Conservation (phyloP, 2,113 vertebrate genomes). For the Strix aluco region DNA sequence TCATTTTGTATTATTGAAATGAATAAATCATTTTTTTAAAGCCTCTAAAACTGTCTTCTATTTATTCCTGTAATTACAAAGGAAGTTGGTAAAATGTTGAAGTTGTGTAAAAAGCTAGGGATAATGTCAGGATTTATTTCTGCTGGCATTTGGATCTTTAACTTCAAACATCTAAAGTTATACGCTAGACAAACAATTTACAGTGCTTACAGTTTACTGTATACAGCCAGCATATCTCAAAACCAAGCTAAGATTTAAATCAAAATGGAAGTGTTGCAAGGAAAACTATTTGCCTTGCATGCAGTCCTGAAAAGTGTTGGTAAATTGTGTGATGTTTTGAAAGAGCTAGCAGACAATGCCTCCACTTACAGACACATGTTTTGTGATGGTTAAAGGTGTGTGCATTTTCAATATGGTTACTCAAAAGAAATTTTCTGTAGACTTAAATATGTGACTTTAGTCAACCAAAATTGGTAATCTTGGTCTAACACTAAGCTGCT, state of each 20-base stretch:
- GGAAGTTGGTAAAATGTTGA: neutral
- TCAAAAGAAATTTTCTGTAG: neutral
- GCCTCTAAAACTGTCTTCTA: neutral
- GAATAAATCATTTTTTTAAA: neutral
- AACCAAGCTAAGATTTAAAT: neutral
- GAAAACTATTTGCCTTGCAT: neutral
- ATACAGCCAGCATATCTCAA: neutral
- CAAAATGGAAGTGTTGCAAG: neutral
- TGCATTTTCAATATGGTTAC: neutral
- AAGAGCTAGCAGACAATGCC: neutral
- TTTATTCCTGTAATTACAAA: neutral
- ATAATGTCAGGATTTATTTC: neutral
- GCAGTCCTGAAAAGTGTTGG: neutral
- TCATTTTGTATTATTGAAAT: neutral
- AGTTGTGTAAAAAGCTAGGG: neutral
- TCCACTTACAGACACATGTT: neutral
- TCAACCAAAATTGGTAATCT: neutral
- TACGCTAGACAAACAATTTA: neutral
- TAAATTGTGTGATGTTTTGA: neutral
- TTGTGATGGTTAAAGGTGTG: neutral
- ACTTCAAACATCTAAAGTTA: neutral
- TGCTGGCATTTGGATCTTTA: neutral
- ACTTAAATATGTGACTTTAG: neutral
- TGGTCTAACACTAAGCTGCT: accelerated
- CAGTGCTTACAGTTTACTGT: neutral